Conservation (phyloP, 2,113 vertebrate genomes). For the Beaufortia kweichowensis region DNA sequence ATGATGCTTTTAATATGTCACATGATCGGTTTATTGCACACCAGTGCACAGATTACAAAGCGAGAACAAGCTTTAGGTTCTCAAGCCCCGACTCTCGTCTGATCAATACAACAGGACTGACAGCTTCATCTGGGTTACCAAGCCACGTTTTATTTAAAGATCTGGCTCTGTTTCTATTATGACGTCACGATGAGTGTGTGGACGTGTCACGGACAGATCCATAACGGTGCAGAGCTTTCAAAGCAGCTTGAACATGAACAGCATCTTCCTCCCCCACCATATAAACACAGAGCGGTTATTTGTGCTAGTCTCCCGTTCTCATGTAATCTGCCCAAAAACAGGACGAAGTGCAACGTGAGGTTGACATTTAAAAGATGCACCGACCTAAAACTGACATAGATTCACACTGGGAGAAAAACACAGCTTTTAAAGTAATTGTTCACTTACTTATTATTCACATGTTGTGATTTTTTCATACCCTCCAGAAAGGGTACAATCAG, state of each 20-base stretch:
- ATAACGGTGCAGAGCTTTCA: background rate
- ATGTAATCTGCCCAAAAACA: slow-evolving; percentile 25
- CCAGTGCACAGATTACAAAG: slow-evolving; percentile 19
- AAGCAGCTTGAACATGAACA: background rate
- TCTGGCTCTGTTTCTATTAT: background rate
- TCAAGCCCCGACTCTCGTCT: slow-evolving; percentile 1
- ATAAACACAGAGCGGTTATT: slow-evolving; percentile 19
- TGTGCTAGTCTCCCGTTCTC: background rate
- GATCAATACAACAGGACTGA: slow-evolving; percentile 6
- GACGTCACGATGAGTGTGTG: background rate
- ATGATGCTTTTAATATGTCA: slow-evolving; percentile 17
- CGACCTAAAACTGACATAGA: background rate
- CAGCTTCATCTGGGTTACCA: slow-evolving; percentile 9
- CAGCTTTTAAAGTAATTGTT: too few relatives aligned
- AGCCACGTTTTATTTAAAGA: slow-evolving; percentile 19
- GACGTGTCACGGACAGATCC: background rate
- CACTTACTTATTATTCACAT: too few relatives aligned
- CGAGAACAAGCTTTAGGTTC: slow-evolving; percentile 7
- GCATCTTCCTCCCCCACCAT: slow-evolving; percentile 17
- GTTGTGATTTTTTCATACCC: too few relatives aligned
- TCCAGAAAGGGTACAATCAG: too few relatives aligned
- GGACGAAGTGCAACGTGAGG: background rate
- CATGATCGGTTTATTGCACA: slow-evolving; percentile 23
- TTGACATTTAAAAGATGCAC: slow-evolving; percentile 3
- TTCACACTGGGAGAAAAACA: too few relatives aligned